Evolutionary conservation across 1,140 invertebrate species (phyloP).

Genomic region (Drosophila navojoa): DNA sequence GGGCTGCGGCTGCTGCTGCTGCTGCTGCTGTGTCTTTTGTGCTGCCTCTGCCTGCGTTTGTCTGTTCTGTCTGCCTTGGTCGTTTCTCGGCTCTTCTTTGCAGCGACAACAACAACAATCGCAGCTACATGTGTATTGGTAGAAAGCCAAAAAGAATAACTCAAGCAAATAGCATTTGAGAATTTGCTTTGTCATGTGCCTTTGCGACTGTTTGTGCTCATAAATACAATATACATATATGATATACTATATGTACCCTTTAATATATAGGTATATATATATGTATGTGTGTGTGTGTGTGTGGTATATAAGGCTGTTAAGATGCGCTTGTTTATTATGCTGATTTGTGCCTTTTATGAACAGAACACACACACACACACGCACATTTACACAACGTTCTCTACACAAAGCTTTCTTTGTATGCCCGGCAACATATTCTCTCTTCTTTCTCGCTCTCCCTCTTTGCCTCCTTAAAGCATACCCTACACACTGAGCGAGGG

Average conservation of each 20-base stretch:
- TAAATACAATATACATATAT: conserved; percentile 24
- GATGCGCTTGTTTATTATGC: conserved; percentile 64
- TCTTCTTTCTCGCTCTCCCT: not conserved
- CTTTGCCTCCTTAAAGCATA: not conserved
- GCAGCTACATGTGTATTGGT: conserved; percentile 42
- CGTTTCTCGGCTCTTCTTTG: conserved; percentile 21
- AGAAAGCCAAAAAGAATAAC: conserved; percentile 66
- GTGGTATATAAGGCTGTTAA: conserved; percentile 49
- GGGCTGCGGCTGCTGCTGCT: not conserved
- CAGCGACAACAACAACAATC: conserved; percentile 3
- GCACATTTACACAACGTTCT: conserved; percentile 11
- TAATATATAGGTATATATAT: conserved; percentile 11
- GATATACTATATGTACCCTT: conserved; percentile 25
- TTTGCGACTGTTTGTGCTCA: conserved; percentile 42
- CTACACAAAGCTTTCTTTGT: conserved; percentile 9
- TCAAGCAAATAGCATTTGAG: conserved; percentile 57
- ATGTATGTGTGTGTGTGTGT: not conserved
- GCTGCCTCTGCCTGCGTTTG: not conserved
- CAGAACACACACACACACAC: conserved; percentile 10
- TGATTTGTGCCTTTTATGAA: conserved; percentile 69
- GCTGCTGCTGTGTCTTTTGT: conserved; percentile 1
- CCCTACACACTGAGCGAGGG: not conserved
- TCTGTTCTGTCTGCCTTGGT: conserved; percentile 27
- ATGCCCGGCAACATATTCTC: conserved; percentile 18
- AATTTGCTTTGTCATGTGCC: conserved; percentile 66